Evolutionary conservation across 2,797 vertebrate species (phyloP), one percentile per base, ranked within the genome.

Genomic region (Brachyrhaphis roseni): DNA sequence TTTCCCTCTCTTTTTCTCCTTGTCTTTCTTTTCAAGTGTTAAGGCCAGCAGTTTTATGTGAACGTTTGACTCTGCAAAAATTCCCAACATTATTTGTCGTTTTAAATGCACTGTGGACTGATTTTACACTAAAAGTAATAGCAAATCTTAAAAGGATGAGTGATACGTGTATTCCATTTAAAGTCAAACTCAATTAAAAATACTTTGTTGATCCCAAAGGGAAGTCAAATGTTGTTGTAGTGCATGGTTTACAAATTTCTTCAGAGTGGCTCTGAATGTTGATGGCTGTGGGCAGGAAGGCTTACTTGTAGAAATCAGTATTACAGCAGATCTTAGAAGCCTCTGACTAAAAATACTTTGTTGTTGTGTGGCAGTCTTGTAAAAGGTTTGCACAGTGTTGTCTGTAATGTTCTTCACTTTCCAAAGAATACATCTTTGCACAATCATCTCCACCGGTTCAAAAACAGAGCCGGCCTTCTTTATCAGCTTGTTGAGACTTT

Each of bases 1-100:
- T 71, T 72, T 72, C 86, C 74, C 71, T 31, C 39, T 72, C 68
- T 82, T 84, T 84, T 49, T 88, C 84, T 85, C 75, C 62, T 53
- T 78, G 72, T 76, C 77, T 47, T 57, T 78, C 73, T 78, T 41
- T 80, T 72, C 76, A 57, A 77, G 70, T 74, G 26, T 82, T 62
- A 71, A 53, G 59, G 55, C 78, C 77, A 82, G 76, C 51, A 88
- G 34, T 75, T 89, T 85, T 85, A 79, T 76, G 53, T 78, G 76
- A 51, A 71, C 43, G 75, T 78, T 83, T 70, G 57, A 81, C 79
- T 80, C 39, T 51, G 72, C 66, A 85, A 86, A 73, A 53, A 31
- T 0, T 53, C 28, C 81, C 2, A 72, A 80, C 75, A 71, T n/a
- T 59, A 28, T 86, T 75, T 85, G 62, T 74, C 26, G 68, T 80